A percentile compares a stretch with the other conserved stretches of the same genome.
Conservation (phyloP, 2,113 vertebrate species). For the Procavia capensis region DNA sequence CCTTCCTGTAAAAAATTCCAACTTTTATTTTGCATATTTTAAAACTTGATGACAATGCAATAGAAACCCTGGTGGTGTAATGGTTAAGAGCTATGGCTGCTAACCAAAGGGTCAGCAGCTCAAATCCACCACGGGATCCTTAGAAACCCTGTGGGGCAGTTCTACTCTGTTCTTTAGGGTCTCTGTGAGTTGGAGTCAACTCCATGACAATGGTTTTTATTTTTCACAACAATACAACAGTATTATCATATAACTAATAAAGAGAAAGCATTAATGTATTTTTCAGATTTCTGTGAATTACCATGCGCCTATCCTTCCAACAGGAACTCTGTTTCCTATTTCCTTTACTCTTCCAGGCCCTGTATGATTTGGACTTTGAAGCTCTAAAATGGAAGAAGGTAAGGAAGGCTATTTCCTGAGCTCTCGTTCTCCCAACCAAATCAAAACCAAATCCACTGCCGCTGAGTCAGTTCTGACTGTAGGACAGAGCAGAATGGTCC, state of each 20-base stretch:
- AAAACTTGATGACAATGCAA: neutral
- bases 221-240: neutral
- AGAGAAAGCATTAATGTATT: neutral
- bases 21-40: constrained; percentile 35
- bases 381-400: constrained; percentile 33
- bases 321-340: constrained; percentile 4
- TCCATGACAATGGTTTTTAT: too few relatives aligned
- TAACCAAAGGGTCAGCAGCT: too few relatives aligned
- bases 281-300: constrained; percentile 34
- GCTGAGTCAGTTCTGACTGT: too few relatives aligned
- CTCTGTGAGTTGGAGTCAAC: too few relatives aligned
- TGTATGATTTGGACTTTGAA: constrained; percentile 44
- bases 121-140: too few relatives aligned
- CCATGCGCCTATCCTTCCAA: constrained; percentile 17
- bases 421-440: constrained; percentile 24
- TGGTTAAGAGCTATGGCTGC: too few relatives aligned
- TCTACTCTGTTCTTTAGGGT: too few relatives aligned
- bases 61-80: too few relatives aligned
- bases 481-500: too few relatives aligned
- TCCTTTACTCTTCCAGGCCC: neutral
- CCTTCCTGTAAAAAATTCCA: neutral
- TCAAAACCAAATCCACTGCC: too few relatives aligned
- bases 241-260: constrained; percentile 28
- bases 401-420: constrained; percentile 22
- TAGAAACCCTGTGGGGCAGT: too few relatives aligned